A percentile compares a stretch with the other conserved stretches of the same genome.
These are phyloP conservation scores for Epinotia ramella DNA, from an alignment of 2,888 invertebrate genomes.

Conservation along the genomic window DNA sequence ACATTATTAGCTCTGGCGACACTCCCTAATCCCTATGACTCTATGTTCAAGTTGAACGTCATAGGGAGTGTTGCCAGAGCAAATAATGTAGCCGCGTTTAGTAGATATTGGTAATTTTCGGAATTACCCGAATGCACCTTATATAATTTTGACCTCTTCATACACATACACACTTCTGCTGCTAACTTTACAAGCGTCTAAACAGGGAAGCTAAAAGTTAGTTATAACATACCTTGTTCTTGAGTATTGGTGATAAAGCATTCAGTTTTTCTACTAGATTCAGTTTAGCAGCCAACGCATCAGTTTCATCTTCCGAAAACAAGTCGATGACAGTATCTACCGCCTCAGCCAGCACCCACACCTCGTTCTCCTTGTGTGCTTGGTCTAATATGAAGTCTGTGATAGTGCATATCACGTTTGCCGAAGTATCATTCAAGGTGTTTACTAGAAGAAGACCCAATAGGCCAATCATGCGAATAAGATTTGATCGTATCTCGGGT, in stretches of 20 bases:
- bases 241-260: constrained; percentile 85
- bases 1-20: too few species aligned
- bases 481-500: constrained; percentile 85
- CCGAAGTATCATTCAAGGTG: constrained; percentile 69
- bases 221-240: constrained; percentile 84
- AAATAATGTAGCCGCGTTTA: too few species aligned
- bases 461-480: constrained; percentile 85
- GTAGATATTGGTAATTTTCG: too few species aligned
- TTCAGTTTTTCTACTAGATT: constrained; percentile 87
- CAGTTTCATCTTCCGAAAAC: constrained; percentile 91
- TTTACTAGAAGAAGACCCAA: constrained; percentile 80
- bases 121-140: too few species aligned
- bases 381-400: constrained; percentile 87
- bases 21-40: too few species aligned
- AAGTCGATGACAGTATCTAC: constrained; percentile 91
- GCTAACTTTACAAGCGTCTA: neutral
- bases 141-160: too few species aligned
- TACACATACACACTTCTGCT: too few species aligned
- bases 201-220: neutral
- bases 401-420: constrained; percentile 74
- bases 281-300: constrained; percentile 86
- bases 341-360: constrained; percentile 91
- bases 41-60: too few species aligned
- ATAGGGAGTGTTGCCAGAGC: too few species aligned
- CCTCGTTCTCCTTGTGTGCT: constrained; percentile 86